A percentile compares a stretch with the other conserved stretches of the same genome.
Evolutionary conservation across 2,113 vertebrate species (phyloP).

Genomic region (Abramis brama): DNA sequence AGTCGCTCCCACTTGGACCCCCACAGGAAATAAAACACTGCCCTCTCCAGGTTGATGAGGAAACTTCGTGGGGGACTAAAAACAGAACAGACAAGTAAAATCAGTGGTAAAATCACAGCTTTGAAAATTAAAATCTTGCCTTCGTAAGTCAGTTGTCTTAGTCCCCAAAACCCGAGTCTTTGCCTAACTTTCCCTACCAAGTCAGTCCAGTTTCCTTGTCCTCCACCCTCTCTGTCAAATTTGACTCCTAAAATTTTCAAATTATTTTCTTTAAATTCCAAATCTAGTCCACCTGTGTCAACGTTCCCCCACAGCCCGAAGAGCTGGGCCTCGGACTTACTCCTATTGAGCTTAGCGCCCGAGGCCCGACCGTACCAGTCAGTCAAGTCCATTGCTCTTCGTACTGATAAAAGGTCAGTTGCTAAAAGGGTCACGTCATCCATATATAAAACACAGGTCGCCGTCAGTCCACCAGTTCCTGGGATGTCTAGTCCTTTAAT

Average conservation of each 20-base stretch:
- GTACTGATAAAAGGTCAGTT: neutral
- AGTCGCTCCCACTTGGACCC: conserved; percentile 24
- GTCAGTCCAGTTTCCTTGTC: conserved; percentile 6
- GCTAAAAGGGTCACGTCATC: neutral
- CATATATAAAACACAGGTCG: neutral
- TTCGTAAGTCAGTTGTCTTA: neutral
- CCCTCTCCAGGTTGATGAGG: neutral
- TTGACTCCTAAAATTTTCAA: neutral
- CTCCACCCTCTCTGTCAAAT: conserved; percentile 30
- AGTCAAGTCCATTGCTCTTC: neutral
- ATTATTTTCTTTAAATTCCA: neutral
- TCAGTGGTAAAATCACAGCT: conserved; percentile 37
- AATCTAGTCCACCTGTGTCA: neutral
- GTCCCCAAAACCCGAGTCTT: conserved; percentile 46
- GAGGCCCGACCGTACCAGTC: neutral
- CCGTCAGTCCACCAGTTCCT: too few species aligned
- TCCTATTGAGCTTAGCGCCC: too few species aligned
- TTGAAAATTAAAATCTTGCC: conserved; percentile 51
- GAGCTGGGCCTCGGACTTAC: neutral
- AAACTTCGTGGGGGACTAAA: neutral
- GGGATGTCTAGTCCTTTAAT: too few species aligned
- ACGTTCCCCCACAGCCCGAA: neutral
- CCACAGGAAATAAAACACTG: neutral
- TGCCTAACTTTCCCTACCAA: conserved; percentile 23
- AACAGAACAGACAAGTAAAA: conserved; percentile 32